These are phyloP conservation scores for Drosophila repletoides DNA, from an alignment of 1,140 invertebrate genomes.

Conservation along the genomic window DNA sequence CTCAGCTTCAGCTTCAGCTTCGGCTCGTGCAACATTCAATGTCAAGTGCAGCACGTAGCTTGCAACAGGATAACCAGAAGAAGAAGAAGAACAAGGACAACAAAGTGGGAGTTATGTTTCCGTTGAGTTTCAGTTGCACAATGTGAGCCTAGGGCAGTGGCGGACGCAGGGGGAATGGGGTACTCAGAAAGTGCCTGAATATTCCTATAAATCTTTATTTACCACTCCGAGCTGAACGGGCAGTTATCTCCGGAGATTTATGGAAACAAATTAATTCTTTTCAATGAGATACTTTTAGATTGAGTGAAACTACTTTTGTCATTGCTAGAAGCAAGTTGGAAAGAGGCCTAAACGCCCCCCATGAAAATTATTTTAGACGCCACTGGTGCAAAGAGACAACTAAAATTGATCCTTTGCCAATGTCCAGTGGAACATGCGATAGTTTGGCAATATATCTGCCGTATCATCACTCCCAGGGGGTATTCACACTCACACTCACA, in stretches of 20 bases:
- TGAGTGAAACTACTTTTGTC: too few species aligned
- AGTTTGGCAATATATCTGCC: constrained; percentile 42
- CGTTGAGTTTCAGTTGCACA: constrained; percentile 49
- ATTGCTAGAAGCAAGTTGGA: too few species aligned
- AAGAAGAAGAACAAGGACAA: neutral
- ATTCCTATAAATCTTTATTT: too few species aligned
- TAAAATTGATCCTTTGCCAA: constrained; percentile 40
- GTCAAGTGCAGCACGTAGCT: constrained; percentile 34
- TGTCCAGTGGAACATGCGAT: constrained; percentile 14
- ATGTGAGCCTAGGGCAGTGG: neutral
- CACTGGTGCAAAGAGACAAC: too few species aligned
- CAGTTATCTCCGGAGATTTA: too few species aligned
- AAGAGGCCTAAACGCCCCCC: too few species aligned
- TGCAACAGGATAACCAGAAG: constrained; percentile 1
- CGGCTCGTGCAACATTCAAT: constrained; percentile 18
- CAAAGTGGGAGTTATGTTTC: neutral
- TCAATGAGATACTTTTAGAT: too few species aligned
- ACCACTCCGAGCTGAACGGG: too few species aligned
- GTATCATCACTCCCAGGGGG: constrained; percentile 16
- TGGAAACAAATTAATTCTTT: too few species aligned
- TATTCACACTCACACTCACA: neutral
- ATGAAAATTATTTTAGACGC: too few species aligned
- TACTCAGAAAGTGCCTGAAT: too few species aligned
- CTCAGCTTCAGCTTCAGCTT: constrained; percentile 10
- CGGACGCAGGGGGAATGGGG: neutral